Percentiles rank a stretch among this genome's conserved stretches.
Evolutionary conservation across 2,113 vertebrate genomes (phyloP).

Genomic region (Phycodurus eques): DNA sequence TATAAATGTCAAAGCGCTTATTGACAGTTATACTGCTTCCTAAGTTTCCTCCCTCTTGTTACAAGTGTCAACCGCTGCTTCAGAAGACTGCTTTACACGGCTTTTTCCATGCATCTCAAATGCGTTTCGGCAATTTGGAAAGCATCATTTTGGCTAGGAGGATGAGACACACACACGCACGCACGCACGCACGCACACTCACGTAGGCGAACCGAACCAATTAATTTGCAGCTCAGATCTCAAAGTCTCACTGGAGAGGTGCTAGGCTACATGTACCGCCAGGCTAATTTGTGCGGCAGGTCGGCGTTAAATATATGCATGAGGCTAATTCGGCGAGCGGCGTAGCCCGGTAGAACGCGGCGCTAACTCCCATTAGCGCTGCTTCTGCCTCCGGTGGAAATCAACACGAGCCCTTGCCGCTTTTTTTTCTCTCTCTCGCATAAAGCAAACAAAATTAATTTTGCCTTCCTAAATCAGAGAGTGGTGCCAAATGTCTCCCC

Average conservation of each 20-base stretch:
- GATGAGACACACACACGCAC: slow-evolving; percentile 15
- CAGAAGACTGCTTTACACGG: slow-evolving; percentile 41
- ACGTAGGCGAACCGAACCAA: slow-evolving; percentile 64
- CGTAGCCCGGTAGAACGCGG: slow-evolving; percentile 58
- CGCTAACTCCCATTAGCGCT: slow-evolving; percentile 86
- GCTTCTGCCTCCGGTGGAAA: slow-evolving; percentile 94
- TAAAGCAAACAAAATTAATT: slow-evolving; percentile 99
- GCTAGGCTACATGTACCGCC: slow-evolving; percentile 67
- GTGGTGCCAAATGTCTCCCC: slow-evolving; percentile 59
- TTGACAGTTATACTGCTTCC: slow-evolving; percentile 9
- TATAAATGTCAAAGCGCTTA: neutral
- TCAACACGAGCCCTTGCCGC: slow-evolving; percentile 88
- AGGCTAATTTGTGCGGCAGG: slow-evolving; percentile 86
- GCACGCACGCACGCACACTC: slow-evolving; percentile 47
- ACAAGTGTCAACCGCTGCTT: slow-evolving; percentile 45
- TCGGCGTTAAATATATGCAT: slow-evolving; percentile 95
- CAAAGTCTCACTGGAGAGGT: slow-evolving; percentile 65
- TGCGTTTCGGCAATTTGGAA: slow-evolving; percentile 53
- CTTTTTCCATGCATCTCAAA: slow-evolving; percentile 62
- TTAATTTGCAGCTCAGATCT: slow-evolving; percentile 73
- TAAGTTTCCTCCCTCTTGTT: slow-evolving; percentile 17
- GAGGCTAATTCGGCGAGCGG: slow-evolving; percentile 92
- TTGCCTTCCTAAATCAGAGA: slow-evolving; percentile 96
- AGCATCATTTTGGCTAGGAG: slow-evolving; percentile 59
- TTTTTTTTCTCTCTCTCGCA: slow-evolving; percentile 73